Evolutionary conservation across 2,888 invertebrate species (phyloP), one percentile per base, ranked within the genome.

Genomic region (Yponomeuta evonymella): DNA sequence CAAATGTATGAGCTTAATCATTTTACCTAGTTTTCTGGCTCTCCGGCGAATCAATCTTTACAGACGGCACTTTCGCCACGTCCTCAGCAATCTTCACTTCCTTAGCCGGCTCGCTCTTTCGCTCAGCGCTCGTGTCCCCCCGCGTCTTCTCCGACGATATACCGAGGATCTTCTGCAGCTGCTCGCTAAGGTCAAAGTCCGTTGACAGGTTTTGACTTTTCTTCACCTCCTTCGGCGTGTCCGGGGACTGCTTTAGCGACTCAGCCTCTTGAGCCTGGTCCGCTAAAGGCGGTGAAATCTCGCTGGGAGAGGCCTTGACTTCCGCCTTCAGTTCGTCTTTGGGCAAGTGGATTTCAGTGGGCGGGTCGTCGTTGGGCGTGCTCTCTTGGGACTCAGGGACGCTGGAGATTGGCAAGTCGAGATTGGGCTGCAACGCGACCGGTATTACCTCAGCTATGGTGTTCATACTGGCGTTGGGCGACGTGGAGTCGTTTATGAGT

Each of bases 41-140:
- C 70, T 93, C 93, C 0, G 93, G 93, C 0, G 93, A 93, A 75
- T 92, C 92, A 67, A 93, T 93, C 78, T 93, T 92, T 12, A 93
- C 93, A 2, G 90, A 86, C 0, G 93, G 93, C 65, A 92, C 81
- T 75, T 88, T 90, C 71, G 79, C 83, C 0, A 79, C 75, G 1
- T 74, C 77, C 0, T 91, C 90, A 29, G 84, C 79, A 51, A 90
- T 87, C 77, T 92, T 92, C 1, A 90, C 88, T 74, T 90, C 91
- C 70, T 89, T 90, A 0, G 73, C 79, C 0, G 83, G 81, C 62
- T 92, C 92, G 67, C 75, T 78, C 75, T 89, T 89, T 75, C 87
- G 87, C 72, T 92, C 92, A 0, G 74, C 77, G 74, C 75, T 83
- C 29, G 79, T 74, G 9, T 89, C 90, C 0, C 81, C 82, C 1